These are phyloP conservation scores for Neotoxoptera formosana DNA, from an alignment of 1,140 invertebrate species.

Conservation along the genomic window DNA sequence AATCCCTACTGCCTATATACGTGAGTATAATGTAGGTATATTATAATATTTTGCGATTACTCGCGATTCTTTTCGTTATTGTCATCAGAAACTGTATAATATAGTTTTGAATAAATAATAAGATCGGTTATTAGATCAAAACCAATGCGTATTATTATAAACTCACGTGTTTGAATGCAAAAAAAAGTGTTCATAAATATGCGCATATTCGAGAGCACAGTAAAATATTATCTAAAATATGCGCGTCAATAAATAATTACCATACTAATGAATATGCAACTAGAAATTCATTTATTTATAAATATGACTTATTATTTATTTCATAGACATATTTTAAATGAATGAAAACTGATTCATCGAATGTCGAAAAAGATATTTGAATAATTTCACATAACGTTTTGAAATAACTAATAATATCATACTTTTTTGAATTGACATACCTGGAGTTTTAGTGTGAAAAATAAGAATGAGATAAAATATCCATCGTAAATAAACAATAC, in stretches of 20 bases:
- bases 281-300: neutral
- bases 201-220: neutral
- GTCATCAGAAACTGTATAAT: neutral
- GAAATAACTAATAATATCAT: neutral
- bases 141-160: neutral
- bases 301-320: neutral
- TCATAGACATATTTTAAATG: neutral
- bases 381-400: neutral
- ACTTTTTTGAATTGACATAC: neutral
- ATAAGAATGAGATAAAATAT: too few relatives aligned
- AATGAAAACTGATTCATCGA: neutral
- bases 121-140: neutral
- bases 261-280: slow-evolving; percentile 8
- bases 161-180: neutral
- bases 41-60: too few relatives aligned
- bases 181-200: neutral
- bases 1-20: neutral
- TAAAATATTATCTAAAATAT: neutral
- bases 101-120: neutral
- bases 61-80: too few relatives aligned
- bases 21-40: neutral
- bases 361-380: neutral
- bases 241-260: neutral
- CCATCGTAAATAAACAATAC: neutral
- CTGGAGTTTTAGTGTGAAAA: neutral